Percentiles rank a stretch among this genome's conserved stretches.
phyloP scores from a whole-genome alignment of 2,797 vertebrate genomes.

The Sebastes hubbsi region DNA sequence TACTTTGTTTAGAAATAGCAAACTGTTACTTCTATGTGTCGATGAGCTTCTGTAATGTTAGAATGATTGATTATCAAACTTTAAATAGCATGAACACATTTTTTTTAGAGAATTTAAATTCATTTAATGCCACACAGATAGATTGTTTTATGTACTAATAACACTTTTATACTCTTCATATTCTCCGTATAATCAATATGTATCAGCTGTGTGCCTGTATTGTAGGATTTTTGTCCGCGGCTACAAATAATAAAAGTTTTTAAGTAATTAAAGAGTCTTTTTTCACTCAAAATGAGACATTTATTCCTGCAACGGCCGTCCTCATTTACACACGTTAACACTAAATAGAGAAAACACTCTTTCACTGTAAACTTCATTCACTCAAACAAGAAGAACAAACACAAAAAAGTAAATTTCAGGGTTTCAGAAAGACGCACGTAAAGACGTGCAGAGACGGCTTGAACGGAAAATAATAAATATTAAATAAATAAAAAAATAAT shows the following conservation, averaged over 20 bases:
- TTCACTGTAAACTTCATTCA: constrained; percentile 29
- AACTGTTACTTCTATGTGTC: neutral
- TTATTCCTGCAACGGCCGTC: constrained; percentile 27
- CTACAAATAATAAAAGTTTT: constrained; percentile 30
- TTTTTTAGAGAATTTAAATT: too few species aligned
- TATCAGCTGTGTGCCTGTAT: neutral
- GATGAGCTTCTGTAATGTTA: neutral
- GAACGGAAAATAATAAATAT: neutral
- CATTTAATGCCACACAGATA: neutral
- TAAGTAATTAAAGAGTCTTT: neutral
- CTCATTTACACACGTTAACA: neutral
- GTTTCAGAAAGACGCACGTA: constrained; percentile 73
- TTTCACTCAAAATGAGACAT: constrained; percentile 20
- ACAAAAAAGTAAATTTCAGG: constrained; percentile 54
- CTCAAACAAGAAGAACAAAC: constrained; percentile 36
- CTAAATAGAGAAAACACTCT: neutral
- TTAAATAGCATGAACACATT: neutral
- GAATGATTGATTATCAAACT: neutral
- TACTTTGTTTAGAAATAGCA: neutral
- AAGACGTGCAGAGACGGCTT: neutral
- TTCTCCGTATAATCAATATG: neutral
- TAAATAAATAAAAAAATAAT: neutral
- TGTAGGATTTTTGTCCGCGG: neutral
- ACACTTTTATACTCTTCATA: neutral
- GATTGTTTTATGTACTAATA: neutral